Evolutionary conservation across 2,797 vertebrate species (phyloP).

Genomic region (Otolemur crassicaudatus): DNA sequence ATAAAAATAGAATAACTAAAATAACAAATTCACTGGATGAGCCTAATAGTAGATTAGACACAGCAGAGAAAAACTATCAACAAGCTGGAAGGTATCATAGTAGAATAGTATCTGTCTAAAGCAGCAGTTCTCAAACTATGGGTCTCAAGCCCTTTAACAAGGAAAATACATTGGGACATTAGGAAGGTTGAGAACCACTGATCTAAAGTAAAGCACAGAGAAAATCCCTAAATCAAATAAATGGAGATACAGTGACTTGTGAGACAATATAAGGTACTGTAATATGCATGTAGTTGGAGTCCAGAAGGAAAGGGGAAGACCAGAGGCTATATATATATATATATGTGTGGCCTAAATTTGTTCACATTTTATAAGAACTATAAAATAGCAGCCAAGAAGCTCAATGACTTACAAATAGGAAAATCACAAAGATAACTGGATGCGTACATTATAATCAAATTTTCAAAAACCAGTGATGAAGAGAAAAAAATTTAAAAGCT

Average conservation of each 20-base stretch:
- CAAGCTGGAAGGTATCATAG: not conserved
- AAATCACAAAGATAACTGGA: not conserved
- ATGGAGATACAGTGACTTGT: not conserved
- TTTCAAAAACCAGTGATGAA: not conserved
- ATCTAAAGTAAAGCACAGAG: not conserved
- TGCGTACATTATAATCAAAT: not conserved
- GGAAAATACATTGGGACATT: no score
- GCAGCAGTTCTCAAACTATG: no score
- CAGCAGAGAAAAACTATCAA: not conserved
- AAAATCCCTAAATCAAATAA: not conserved
- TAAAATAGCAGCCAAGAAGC: not conserved
- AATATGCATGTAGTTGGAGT: not conserved
- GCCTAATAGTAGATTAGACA: not conserved
- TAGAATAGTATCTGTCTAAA: not conserved
- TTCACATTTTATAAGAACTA: not conserved
- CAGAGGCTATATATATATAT: not conserved
- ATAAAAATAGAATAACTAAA: constrained; percentile 20
- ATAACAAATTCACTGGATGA: not conserved
- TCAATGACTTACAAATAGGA: not conserved
- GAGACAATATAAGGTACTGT: not conserved
- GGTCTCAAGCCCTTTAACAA: no score
- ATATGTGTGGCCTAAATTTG: not conserved
- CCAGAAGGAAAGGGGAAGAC: not conserved
- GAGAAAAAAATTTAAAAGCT: not conserved
- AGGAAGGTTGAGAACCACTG: no score